Evolutionary conservation across 1,140 invertebrate species (phyloP), one percentile per base, ranked within the genome.

Genomic region (Drosophila parvula): DNA sequence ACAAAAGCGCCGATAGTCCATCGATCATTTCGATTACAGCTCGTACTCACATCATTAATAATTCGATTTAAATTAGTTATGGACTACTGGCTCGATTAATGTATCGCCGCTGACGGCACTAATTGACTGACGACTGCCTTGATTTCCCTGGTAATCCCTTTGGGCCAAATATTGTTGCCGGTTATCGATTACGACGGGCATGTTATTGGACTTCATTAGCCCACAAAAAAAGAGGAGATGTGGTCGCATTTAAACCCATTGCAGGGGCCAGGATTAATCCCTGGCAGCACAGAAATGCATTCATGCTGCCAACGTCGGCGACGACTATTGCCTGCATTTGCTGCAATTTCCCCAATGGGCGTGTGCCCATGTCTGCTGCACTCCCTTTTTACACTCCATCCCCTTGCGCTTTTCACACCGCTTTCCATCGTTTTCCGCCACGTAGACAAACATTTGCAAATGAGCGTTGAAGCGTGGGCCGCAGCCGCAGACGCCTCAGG

Each of bases 401-500:
- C 22, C 14, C 45, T 47, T 71, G 41, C 71, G 55, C 71, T 56
- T 67, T 84, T 74, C 74, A 80, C 81, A 70, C 81, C 77, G 56
- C 47, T 30, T 36, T 51, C 50, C 30, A 5, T 28, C 8, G 48
- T 30, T 30, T n/a, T 16, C 10, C 28, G 60, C 78, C 74, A 71
- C 61, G 62, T 75, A 81, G 74, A 78, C 82, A 85, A 86, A 81
- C 78, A 85, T 81, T 85, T 85, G 69, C 78, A 78, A 85, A 78
- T 85, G 81, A 84, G 81, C 81, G 78, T 77, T 70, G 57, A 77
- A 81, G 81, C 81, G 61, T 78, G 64, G 81, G 57, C 67, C 73
- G 55, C 68, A 48, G 63, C 67, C 62, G 43, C 73, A 78, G 51
- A 59, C 47, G 58, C 81, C 81, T 67, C 79, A 81, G 67, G 74